These are phyloP conservation scores for Climacteris rufus DNA, from an alignment of 2,113 vertebrate genomes.

Conservation along the genomic window DNA sequence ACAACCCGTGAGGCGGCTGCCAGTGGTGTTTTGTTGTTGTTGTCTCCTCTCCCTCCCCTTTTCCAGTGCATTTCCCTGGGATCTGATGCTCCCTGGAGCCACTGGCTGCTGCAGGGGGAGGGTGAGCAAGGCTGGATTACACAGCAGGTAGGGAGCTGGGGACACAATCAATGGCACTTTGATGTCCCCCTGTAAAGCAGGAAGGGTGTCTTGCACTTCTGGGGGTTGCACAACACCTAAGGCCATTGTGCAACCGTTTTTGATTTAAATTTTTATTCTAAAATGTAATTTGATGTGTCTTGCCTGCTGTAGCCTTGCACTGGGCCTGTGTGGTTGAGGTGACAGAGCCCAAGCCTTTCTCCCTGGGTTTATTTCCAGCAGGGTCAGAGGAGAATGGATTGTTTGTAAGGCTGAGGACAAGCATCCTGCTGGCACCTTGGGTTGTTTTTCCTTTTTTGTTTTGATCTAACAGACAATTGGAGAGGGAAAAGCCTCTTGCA, in stretches of 20 bases:
- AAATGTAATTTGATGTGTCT: not conserved
- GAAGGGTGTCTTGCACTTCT: not conserved
- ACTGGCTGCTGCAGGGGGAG: accelerated
- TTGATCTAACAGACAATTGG: not conserved
- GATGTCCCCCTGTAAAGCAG: not conserved
- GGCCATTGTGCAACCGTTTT: not conserved
- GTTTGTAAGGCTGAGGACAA: not conserved
- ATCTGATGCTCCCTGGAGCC: not conserved
- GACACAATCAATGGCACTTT: accelerated
- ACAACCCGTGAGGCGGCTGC: not conserved
- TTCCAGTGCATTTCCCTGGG: accelerated
- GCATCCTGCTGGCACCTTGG: not conserved
- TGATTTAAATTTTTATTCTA: not conserved
- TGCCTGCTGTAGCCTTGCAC: not conserved
- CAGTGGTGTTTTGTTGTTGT: not conserved
- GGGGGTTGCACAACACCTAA: not conserved
- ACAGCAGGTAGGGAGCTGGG: not conserved
- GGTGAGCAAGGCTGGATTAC: not conserved
- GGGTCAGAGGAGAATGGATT: not conserved
- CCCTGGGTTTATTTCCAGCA: not conserved
- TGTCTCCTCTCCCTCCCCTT: not conserved
- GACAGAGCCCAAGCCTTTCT: not conserved
- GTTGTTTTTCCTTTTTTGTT: not conserved
- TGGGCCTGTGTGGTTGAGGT: not conserved
- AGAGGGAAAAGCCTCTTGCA: not conserved